Evolutionary conservation across 1,140 invertebrate genomes (phyloP), one percentile per base, ranked within the genome.

Genomic region (Drosophila sp.): DNA sequence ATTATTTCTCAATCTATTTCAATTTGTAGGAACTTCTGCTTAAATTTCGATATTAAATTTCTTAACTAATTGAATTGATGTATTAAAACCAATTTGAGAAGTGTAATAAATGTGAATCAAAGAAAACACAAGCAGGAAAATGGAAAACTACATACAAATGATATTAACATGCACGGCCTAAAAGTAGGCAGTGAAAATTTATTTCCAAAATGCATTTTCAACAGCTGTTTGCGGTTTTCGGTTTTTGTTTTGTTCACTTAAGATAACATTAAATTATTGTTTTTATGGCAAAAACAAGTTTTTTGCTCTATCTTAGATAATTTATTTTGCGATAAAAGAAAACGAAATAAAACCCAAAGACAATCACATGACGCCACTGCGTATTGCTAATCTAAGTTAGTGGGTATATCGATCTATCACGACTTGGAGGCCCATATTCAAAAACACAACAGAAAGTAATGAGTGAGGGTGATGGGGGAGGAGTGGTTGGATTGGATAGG

Each of bases 341-440:
- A 44, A 23, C 4, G 1, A 44, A 41, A 25, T n/a, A 44, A 3
- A 44, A 57, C 60, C 27, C 63, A 66, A 70, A 77, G 44, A 58
- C 60, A 56, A 76, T 76, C 61, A 64, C 60, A 84, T 70, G 72
- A 79, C 60, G 47, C 40, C 17, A 33, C 35, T 55, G 33, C 29
- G 32, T 50, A 55, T 44, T 54, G 23, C 40, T 40, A 67, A 68
- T 27, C 25, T 50, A 50, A 50, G 44, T 50, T 50, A 33, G 29
- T 44, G 35, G 55, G 69, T 64, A 60, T 85, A 85, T 85, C 81
- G 81, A 85, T 85, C 81, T 85, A 79, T 76, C 72, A 76, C 50
- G 23, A 56, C 11, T 55, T 56, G 35, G 29, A 35, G 47, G 8
- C 41, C 72, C 33, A 60, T 41, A 60, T 44, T 35, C 33, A 35